Evolutionary conservation across 2,797 vertebrate species (phyloP).

Genomic region (Amphiprion clarkii): DNA sequence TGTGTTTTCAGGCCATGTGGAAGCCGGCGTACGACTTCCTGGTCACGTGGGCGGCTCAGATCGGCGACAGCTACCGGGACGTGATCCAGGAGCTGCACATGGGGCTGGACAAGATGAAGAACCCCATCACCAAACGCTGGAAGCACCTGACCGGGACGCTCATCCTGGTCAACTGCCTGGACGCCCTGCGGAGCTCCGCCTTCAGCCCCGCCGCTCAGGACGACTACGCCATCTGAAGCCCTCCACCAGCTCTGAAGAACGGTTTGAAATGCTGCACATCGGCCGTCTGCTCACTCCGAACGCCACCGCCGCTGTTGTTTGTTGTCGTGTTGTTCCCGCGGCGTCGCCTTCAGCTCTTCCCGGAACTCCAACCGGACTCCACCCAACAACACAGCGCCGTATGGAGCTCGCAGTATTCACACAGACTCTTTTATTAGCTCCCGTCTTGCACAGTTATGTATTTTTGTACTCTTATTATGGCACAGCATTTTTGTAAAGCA

Average conservation of each 20-base stretch:
- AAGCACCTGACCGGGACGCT: constrained; percentile 96
- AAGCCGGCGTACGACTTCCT: constrained; percentile 97
- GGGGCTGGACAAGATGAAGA: constrained; percentile 96
- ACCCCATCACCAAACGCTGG: constrained; percentile 96
- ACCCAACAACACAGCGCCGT: constrained; percentile 36
- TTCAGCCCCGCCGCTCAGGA: constrained; percentile 90
- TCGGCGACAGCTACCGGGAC: constrained; percentile 96
- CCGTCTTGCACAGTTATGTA: constrained; percentile 68
- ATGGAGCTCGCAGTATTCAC: constrained; percentile 53
- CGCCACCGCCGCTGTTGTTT: constrained; percentile 30
- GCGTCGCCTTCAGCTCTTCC: constrained; percentile 24
- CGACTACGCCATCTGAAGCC: constrained; percentile 90
- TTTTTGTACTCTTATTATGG: constrained; percentile 76
- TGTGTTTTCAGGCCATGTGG: constrained; percentile 92
- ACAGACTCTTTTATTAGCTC: constrained; percentile 62
- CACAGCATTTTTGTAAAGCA: constrained; percentile 67
- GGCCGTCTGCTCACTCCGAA: constrained; percentile 25
- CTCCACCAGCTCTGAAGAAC: background rate
- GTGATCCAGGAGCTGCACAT: constrained; percentile 97
- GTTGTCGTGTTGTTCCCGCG: constrained; percentile 2
- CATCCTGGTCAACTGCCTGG: constrained; percentile 96
- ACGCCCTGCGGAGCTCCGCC: constrained; percentile 90
- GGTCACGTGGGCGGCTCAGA: constrained; percentile 95
- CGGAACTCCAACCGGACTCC: background rate
- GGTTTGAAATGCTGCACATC: constrained; percentile 10